Evolutionary conservation across 92 coral and sea anemone species (phyloP).

Genomic region (Epizoanthus fatuus): DNA sequence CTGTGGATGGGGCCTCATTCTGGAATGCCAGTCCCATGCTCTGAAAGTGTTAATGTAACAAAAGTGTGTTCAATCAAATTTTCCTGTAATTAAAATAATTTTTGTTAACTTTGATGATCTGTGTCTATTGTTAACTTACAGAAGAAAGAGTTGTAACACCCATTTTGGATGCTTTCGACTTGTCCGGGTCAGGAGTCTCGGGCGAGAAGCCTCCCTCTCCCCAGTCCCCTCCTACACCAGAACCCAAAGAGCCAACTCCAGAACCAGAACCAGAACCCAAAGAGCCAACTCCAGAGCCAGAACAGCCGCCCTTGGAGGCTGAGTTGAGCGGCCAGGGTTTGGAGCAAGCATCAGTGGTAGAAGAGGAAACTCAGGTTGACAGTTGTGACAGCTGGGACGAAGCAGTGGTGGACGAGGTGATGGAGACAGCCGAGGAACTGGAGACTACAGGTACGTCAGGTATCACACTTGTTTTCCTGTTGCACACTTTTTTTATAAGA

Average conservation of each 20-base stretch:
- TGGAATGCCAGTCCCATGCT: too few species aligned
- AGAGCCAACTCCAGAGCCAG: constrained; percentile 31
- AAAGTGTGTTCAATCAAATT: too few species aligned
- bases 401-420: constrained; percentile 59
- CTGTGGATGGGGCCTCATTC: too few species aligned
- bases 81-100: too few species aligned
- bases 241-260: constrained; percentile 5
- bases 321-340: constrained; percentile 50
- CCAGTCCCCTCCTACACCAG: constrained; percentile 19
- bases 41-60: too few species aligned
- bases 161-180: not conserved
- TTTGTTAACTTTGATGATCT: too few species aligned
- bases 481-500: too few species aligned
- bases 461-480: not conserved
- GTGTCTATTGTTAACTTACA: not conserved
- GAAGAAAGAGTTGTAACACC: constrained; percentile 35
- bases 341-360: constrained; percentile 63
- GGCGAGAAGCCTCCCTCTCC: not conserved
- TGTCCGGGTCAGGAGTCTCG: constrained; percentile 12
- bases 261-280: constrained; percentile 32
- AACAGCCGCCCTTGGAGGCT: constrained; percentile 8
- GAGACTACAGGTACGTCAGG: constrained; percentile 61
- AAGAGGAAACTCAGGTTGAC: constrained; percentile 49
- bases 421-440: constrained; percentile 59
- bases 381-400: constrained; percentile 75